A percentile compares a stretch with the other conserved stretches of the same genome.
These are phyloP conservation scores for Sarcophaga subvicina DNA, from an alignment of 2,888 invertebrate genomes.

Conservation along the genomic window DNA sequence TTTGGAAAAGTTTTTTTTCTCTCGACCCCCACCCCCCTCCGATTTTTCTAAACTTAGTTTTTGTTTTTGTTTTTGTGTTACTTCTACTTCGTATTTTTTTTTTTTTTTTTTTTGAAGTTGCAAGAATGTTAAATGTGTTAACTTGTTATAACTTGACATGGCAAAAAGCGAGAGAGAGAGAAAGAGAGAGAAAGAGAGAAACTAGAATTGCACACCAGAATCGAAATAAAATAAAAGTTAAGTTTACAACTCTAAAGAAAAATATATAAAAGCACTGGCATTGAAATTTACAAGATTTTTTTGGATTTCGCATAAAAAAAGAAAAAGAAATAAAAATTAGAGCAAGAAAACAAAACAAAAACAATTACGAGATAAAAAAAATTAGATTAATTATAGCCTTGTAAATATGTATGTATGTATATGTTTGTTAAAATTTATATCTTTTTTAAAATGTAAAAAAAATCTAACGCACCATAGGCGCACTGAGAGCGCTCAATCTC, in stretches of 20 bases:
- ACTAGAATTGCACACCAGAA: background rate
- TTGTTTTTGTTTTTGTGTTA: slow-evolving; percentile 5
- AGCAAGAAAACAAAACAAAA: background rate
- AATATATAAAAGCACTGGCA: background rate
- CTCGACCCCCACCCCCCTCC: too few species aligned
- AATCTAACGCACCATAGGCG: too few species aligned
- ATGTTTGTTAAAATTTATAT: too few species aligned
- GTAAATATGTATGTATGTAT: too few species aligned
- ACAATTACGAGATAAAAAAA: background rate
- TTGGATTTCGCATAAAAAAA: background rate
- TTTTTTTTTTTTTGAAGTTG: background rate
- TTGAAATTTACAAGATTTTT: background rate
- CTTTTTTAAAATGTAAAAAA: too few species aligned
- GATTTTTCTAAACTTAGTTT: background rate
- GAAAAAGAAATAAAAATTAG: background rate
- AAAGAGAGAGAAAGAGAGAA: background rate
- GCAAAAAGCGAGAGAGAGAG: background rate
- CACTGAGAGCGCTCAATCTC: too few species aligned
- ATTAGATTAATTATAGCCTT: too few species aligned
- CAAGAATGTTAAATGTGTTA: slow-evolving; percentile 64
- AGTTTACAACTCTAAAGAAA: background rate
- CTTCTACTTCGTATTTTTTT: slow-evolving; percentile 12
- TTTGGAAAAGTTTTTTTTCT: background rate
- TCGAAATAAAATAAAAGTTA: background rate
- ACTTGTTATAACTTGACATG: slow-evolving; percentile 57